phyloP scores from a whole-genome alignment of 2,113 vertebrate species.

The Mionectes macconnelli region DNA sequence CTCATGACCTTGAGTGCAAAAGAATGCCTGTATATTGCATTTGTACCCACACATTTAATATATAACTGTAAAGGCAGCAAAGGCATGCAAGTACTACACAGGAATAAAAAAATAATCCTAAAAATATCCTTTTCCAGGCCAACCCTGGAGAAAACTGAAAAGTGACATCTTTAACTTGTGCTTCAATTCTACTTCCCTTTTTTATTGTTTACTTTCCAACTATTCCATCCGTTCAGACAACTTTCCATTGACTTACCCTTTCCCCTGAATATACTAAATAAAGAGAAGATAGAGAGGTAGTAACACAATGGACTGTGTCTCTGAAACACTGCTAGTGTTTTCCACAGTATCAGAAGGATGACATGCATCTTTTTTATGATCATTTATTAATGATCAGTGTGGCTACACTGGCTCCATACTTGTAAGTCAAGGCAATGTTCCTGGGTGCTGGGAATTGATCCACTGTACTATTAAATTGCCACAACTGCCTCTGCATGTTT shows the following conservation, averaged over 20 bases:
- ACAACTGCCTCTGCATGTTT: neutral
- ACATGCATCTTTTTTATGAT: neutral
- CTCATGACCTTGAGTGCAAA: neutral
- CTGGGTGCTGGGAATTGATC: neutral
- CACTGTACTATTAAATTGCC: neutral
- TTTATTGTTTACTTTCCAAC: neutral
- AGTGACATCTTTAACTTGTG: neutral
- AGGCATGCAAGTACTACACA: neutral
- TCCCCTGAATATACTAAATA: neutral
- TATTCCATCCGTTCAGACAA: neutral
- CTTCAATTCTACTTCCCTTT: neutral
- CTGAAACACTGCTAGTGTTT: neutral
- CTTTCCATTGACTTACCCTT: neutral
- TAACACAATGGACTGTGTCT: accelerated
- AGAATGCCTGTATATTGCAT: neutral
- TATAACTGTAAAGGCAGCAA: neutral
- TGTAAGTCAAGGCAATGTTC: neutral
- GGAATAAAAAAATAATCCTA: neutral
- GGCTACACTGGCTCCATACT: neutral
- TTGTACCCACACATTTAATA: neutral
- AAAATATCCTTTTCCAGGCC: neutral
- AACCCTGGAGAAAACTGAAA: neutral
- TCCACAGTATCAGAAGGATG: neutral
- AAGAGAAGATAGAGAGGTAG: neutral
- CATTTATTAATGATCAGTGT: neutral